These are phyloP conservation scores for Nebria brevicollis DNA, from an alignment of 2,888 invertebrate species.

Conservation along the genomic window DNA sequence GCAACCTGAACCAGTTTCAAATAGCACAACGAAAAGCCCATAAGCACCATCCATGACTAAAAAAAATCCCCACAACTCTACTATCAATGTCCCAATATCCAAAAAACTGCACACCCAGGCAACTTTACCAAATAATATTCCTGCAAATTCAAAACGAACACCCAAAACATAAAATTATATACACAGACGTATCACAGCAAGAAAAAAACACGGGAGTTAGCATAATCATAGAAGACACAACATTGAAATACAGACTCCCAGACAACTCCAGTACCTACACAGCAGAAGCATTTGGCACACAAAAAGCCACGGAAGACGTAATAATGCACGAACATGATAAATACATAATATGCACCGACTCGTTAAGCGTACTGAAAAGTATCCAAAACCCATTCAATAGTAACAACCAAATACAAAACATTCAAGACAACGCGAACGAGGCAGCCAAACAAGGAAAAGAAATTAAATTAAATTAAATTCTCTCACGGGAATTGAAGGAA, in stretches of 20 bases:
- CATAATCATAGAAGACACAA: neutral
- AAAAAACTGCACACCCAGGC: too few relatives aligned
- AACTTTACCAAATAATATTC: neutral
- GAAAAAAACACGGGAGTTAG: constrained; percentile 9
- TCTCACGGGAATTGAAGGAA: constrained; percentile 20
- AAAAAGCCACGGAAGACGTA: constrained; percentile 5
- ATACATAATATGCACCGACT: constrained; percentile 17
- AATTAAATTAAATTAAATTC: constrained; percentile 26
- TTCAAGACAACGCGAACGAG: too few relatives aligned
- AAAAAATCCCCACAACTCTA: neutral
- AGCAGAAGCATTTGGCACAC: constrained; percentile 12
- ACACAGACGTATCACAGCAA: constrained; percentile 12
- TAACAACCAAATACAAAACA: neutral
- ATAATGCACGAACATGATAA: constrained; percentile 8
- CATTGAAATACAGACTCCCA: neutral
- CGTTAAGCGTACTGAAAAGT: constrained; percentile 8
- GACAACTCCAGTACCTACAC: neutral
- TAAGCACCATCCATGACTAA: too few relatives aligned
- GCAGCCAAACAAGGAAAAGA: neutral
- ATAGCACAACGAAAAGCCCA: too few relatives aligned
- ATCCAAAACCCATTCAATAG: constrained; percentile 11
- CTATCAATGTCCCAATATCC: constrained; percentile 2
- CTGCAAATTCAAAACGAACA: neutral
- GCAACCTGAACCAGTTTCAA: too few relatives aligned
- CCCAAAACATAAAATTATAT: constrained; percentile 4